Percentiles rank a stretch among this genome's conserved stretches.
Conservation (phyloP, 2,797 vertebrate species). For the Melanotaenia pygmaea region DNA sequence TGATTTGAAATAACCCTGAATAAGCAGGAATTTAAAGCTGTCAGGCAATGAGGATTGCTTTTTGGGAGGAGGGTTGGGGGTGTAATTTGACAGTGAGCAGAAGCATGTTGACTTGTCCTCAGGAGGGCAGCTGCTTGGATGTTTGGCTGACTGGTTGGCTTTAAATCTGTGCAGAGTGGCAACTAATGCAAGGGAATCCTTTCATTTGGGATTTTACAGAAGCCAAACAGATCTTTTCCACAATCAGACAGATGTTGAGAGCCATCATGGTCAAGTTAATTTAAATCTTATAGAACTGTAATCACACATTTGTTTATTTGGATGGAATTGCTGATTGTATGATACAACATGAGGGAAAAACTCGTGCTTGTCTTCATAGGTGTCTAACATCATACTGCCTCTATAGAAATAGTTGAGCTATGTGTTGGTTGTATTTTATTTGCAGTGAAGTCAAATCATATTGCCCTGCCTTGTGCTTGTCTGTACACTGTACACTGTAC, state of each 20-base stretch:
- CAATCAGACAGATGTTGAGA: conserved; percentile 65
- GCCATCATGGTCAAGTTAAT: conserved; percentile 60
- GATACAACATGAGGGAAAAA: conserved; percentile 3
- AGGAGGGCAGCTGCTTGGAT: conserved; percentile 43
- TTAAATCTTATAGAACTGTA: conserved; percentile 25
- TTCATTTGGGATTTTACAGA: conserved; percentile 68
- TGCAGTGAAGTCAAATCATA: conserved; percentile 44
- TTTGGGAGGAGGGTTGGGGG: not conserved
- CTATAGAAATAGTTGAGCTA: conserved; percentile 33
- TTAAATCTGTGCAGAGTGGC: conserved; percentile 55
- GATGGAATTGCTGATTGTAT: conserved; percentile 4
- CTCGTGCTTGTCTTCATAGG: conserved; percentile 1
- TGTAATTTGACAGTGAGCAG: conserved; percentile 23
- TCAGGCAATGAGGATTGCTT: conserved; percentile 14
- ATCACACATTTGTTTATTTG: conserved; percentile 49
- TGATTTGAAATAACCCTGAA: conserved; percentile 39
- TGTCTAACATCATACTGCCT: conserved; percentile 34
- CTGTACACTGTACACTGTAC: conserved; percentile 51
- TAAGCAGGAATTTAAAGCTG: conserved; percentile 41
- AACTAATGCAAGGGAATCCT: conserved; percentile 68
- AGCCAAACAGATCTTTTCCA: conserved; percentile 40
- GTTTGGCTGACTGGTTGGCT: conserved; percentile 42
- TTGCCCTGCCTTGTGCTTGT: conserved; percentile 32
- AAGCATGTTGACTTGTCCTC: conserved; percentile 42
- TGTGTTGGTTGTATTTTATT: conserved; percentile 35